Evolutionary conservation across 2,888 invertebrate genomes (phyloP), one percentile per base, ranked within the genome.

Genomic region (Phlogophora meticulosa): DNA sequence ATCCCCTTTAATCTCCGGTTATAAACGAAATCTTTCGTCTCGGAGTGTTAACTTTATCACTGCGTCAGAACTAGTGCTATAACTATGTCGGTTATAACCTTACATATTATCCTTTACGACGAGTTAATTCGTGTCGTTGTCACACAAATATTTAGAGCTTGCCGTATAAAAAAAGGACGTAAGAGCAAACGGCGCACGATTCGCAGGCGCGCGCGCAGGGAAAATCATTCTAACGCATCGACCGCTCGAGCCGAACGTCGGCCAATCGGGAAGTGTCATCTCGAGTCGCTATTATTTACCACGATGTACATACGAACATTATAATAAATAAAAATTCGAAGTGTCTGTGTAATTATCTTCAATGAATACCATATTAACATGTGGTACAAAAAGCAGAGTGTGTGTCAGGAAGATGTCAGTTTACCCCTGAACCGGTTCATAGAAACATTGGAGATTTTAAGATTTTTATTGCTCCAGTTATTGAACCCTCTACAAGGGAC

Each of bases 91-190:
- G 86, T 88, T 90, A 92, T 94, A 94, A 94, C 94, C 94, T 94
- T 92, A 94, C 88, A 88, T 91, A 92, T 94, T 95, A 95, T 95
- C 95, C 95, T 95, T 94, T 93, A 91, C 93, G 90, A 88, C 87
- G 91, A 93, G 92, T 87, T 93, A 94, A 94, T 92, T 89, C 93
- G 87, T 88, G 86, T 85, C 87, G 90, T 90, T 91, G 93, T 91
- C 93, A 90, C 90, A 91, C 92, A 88, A 92, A 94, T 92, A 93
- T 93, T 93, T 90, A 93, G 92, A 92, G 90, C 92, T 88, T 84
- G 88, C 76, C 85, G 90, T 93, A 93, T 93, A 92, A 93, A 94
- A 93, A 94, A 94, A 94, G 93, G 93, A 94, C 90, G 92, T 84
- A 83, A 83, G 80, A 82, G 83, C 82, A 72, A 78, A 70, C 72